Evolutionary conservation across 2,888 invertebrate species (phyloP).

Genomic region (Drosophila macrospina): DNA sequence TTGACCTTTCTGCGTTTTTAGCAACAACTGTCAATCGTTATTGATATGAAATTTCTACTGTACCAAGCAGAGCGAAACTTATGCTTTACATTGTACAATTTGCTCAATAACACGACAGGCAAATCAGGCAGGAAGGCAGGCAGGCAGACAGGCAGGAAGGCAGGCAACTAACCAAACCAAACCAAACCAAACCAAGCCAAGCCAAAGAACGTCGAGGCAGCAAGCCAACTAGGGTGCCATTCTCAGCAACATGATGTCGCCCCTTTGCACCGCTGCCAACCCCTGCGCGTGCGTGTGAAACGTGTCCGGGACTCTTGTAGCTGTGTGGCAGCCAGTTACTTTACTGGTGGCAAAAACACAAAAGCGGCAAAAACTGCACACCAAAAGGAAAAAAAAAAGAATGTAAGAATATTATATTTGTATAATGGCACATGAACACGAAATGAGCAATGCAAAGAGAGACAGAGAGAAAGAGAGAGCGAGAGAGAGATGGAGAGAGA

Average conservation of each 20-base stretch:
- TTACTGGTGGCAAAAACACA: constrained; percentile 70
- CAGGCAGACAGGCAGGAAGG: constrained; percentile 42
- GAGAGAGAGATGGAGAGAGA: constrained; percentile 4
- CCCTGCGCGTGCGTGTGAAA: constrained; percentile 77
- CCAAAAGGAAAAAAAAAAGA: constrained; percentile 31
- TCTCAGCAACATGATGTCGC: constrained; percentile 20
- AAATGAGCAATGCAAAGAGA: constrained; percentile 65
- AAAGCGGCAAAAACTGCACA: constrained; percentile 67
- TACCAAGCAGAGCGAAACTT: constrained; percentile 32
- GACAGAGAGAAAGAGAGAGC: constrained; percentile 6
- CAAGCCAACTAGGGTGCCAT: constrained; percentile 67
- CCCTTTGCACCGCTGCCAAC: constrained; percentile 34
- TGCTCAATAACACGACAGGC: constrained; percentile 77
- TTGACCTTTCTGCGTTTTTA: constrained; percentile 21
- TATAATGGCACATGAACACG: constrained; percentile 80
- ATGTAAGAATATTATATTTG: constrained; percentile 76
- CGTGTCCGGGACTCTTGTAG: constrained; percentile 58
- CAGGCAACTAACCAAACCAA: constrained; percentile 31
- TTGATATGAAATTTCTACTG: constrained; percentile 47
- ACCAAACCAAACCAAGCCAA: constrained; percentile 23
- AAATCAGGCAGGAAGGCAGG: constrained; percentile 45
- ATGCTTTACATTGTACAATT: constrained; percentile 69
- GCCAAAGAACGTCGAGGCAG: constrained; percentile 18
- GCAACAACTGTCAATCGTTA: constrained; percentile 24
- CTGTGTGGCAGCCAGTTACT: constrained; percentile 59